These are phyloP conservation scores for Mimachlamys varia DNA, from an alignment of 2,888 invertebrate genomes.

Conservation along the genomic window DNA sequence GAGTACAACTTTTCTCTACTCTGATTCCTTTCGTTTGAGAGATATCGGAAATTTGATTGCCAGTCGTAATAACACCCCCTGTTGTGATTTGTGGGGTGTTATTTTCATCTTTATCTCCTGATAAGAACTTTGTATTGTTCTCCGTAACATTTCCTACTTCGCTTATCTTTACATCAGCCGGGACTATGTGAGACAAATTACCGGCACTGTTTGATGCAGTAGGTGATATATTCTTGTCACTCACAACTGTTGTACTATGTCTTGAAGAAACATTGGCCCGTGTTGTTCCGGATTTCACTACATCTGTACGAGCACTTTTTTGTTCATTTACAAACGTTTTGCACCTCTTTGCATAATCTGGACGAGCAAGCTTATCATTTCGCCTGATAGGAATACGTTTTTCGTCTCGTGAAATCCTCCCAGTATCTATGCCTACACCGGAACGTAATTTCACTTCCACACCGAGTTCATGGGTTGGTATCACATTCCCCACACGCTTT, in stretches of 20 bases:
- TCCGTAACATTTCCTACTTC: background rate
- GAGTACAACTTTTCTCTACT: slow-evolving; percentile 17
- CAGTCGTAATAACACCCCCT: slow-evolving; percentile 34
- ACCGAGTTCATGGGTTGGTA: background rate
- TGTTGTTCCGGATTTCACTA: background rate
- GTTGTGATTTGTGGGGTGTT: slow-evolving; percentile 15
- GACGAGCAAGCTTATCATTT: background rate
- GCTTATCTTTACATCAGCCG: background rate
- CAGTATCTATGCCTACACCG: background rate
- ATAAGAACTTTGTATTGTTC: slow-evolving; percentile 12
- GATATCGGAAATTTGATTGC: slow-evolving; percentile 25
- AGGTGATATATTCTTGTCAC: background rate
- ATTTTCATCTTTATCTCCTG: slow-evolving; percentile 1
- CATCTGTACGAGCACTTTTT: background rate
- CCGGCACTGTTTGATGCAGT: background rate
- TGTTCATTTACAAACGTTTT: slow-evolving; percentile 33
- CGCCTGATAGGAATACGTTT: slow-evolving; percentile 7
- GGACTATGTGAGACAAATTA: background rate
- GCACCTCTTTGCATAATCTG: slow-evolving; percentile 14
- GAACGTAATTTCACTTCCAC: slow-evolving; percentile 14
- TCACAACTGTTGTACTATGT: background rate
- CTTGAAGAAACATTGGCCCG: background rate
- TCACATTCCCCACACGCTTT: slow-evolving; percentile 4
- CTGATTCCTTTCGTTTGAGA: slow-evolving; percentile 22
- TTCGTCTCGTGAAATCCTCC: background rate